A percentile compares a stretch with the other conserved stretches of the same genome.
These are phyloP conservation scores for Pararge aegeria DNA, from an alignment of 1,140 invertebrate species.

Conservation along the genomic window DNA sequence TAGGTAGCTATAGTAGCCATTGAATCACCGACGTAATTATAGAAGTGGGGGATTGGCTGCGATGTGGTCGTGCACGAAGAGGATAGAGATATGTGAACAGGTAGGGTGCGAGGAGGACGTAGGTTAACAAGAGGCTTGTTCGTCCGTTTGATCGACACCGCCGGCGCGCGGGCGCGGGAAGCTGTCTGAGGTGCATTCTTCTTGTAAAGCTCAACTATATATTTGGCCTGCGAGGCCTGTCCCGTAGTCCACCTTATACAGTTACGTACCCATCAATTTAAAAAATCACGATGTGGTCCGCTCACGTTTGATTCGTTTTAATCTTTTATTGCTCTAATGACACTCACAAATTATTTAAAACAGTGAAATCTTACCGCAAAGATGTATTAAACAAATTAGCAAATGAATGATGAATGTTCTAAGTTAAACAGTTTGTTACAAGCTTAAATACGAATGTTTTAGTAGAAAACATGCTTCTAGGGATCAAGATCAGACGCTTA, in stretches of 20 bases:
- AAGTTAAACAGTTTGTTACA: no score
- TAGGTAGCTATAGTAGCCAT: conserved; percentile 75
- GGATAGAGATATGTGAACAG: conserved; percentile 44
- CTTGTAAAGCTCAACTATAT: conserved; percentile 77
- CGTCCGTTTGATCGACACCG: conserved; percentile 78
- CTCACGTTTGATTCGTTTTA: neutral
- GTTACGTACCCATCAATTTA: conserved; percentile 50
- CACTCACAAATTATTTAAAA: neutral
- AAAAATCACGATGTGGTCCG: conserved; percentile 9
- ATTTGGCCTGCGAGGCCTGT: conserved; percentile 53
- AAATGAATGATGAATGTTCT: no score
- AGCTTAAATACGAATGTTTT: no score
- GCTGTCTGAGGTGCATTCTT: conserved; percentile 76
- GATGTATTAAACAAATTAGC: no score
- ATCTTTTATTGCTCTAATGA: neutral
- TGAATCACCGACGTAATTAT: conserved; percentile 79
- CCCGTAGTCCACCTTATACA: conserved; percentile 48
- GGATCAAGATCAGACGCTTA: no score
- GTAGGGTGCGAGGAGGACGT: conserved; percentile 51
- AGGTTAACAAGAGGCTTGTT: conserved; percentile 75
- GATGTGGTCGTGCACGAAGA: conserved; percentile 59
- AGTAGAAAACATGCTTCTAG: no score
- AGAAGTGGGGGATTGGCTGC: conserved; percentile 79
- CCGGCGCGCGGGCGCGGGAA: conserved; percentile 69
- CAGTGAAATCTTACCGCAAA: no score